phyloP scores from a whole-genome alignment of 2,113 vertebrate species.

The Eudyptes chrysolophus region DNA sequence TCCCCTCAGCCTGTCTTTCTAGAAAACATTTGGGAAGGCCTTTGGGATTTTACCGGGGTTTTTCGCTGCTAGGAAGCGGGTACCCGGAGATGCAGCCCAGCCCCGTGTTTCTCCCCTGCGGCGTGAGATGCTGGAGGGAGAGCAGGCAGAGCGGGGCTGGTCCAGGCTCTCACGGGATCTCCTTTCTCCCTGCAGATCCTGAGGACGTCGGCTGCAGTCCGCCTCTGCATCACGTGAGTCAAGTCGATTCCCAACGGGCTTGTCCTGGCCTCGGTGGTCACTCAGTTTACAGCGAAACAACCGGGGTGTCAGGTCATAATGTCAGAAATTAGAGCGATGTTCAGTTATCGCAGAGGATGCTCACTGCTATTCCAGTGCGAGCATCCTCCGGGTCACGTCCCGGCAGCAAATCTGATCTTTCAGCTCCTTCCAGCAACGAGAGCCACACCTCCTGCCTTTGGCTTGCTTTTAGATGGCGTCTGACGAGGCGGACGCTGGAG shows the following conservation, averaged over 20 bases:
- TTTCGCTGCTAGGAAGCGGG: neutral
- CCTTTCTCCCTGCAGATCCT: slow-evolving; percentile 78
- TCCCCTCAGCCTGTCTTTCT: neutral
- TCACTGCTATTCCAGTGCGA: accelerated
- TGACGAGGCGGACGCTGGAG: slow-evolving; percentile 60
- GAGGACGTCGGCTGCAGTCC: slow-evolving; percentile 89
- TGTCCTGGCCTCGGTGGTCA: neutral
- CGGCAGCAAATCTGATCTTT: accelerated
- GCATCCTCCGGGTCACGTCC: neutral
- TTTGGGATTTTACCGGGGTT: neutral
- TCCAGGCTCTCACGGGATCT: neutral
- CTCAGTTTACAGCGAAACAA: neutral
- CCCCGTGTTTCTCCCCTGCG: accelerated
- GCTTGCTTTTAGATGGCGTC: slow-evolving; percentile 1
- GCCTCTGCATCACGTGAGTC: slow-evolving; percentile 87
- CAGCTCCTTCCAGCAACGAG: neutral
- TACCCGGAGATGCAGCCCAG: neutral
- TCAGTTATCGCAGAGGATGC: neutral
- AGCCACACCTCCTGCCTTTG: neutral
- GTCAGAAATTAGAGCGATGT: neutral
- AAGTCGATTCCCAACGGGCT: accelerated
- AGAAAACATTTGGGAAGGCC: neutral
- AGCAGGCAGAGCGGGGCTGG: neutral
- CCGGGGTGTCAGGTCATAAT: accelerated
- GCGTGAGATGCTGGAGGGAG: neutral